Evolutionary conservation across 2,888 invertebrate genomes (phyloP).

Genomic region (Stenodera caucasica): DNA sequence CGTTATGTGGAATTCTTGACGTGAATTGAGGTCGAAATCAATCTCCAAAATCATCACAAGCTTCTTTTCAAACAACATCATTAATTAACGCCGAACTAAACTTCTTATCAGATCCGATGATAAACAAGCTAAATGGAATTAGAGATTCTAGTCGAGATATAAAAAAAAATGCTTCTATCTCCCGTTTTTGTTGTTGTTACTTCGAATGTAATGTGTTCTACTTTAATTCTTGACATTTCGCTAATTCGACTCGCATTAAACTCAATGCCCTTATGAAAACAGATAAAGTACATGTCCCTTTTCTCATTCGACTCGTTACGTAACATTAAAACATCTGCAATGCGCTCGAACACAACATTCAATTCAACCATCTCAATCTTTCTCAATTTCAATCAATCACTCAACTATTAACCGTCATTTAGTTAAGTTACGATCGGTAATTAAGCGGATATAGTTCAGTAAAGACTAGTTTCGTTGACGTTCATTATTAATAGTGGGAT

Average conservation of each 20-base stretch:
- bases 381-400: too few species aligned
- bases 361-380: too few species aligned
- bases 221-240: neutral
- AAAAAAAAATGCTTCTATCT: too few species aligned
- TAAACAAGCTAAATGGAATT: neutral
- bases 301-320: neutral
- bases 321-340: conserved; percentile 15
- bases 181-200: neutral
- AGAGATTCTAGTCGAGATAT: too few species aligned
- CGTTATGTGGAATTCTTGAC: too few species aligned
- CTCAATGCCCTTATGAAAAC: conserved; percentile 20
- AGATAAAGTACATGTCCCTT: conserved; percentile 14
- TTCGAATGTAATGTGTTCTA: neutral
- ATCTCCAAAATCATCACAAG: too few species aligned
- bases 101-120: too few species aligned
- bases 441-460: conserved; percentile 18
- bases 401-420: too few species aligned
- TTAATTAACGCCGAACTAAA: too few species aligned
- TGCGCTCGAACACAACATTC: conserved; percentile 8
- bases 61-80: too few species aligned
- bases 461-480: conserved; percentile 14
- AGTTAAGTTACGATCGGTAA: conserved; percentile 17
- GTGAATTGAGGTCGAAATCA: too few species aligned
- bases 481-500: conserved; percentile 15
- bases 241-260: conserved; percentile 11